These are phyloP conservation scores for Talpa occidentalis DNA, from an alignment of 2,113 vertebrate genomes.

Conservation along the genomic window DNA sequence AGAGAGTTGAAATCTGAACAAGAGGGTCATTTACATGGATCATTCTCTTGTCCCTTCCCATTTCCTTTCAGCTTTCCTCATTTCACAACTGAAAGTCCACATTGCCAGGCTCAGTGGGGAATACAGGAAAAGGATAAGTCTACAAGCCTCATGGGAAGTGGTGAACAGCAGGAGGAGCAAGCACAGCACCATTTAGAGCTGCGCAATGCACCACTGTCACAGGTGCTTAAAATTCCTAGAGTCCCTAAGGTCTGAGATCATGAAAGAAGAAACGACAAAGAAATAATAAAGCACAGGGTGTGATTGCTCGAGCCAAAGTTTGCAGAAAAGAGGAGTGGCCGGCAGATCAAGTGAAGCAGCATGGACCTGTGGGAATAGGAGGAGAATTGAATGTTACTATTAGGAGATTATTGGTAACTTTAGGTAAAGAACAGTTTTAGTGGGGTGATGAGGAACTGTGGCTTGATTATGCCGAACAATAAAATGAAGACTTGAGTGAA, in stretches of 20 bases:
- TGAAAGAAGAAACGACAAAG: background rate
- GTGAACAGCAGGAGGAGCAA: background rate
- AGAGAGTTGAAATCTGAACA: background rate
- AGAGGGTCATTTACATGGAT: background rate
- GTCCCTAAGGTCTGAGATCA: background rate
- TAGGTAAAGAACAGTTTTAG: background rate
- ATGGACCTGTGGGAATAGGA: background rate
- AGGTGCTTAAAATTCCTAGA: background rate
- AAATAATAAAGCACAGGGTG: background rate
- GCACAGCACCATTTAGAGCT: background rate
- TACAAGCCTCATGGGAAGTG: background rate
- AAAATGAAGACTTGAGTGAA: background rate
- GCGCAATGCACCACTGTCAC: fast-evolving
- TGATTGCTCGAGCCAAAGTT: background rate
- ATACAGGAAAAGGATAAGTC: background rate
- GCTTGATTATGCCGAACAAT: background rate
- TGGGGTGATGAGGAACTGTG: background rate
- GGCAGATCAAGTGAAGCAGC: background rate
- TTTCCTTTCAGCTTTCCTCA: background rate
- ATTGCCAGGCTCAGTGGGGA: background rate
- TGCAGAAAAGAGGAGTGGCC: background rate
- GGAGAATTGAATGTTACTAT: background rate
- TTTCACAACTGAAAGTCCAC: background rate
- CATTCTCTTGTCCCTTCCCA: background rate
- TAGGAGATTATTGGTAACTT: background rate